These are phyloP conservation scores for Boulengeromyrus knoepffleri DNA, from an alignment of 2,113 vertebrate species.

Conservation along the genomic window DNA sequence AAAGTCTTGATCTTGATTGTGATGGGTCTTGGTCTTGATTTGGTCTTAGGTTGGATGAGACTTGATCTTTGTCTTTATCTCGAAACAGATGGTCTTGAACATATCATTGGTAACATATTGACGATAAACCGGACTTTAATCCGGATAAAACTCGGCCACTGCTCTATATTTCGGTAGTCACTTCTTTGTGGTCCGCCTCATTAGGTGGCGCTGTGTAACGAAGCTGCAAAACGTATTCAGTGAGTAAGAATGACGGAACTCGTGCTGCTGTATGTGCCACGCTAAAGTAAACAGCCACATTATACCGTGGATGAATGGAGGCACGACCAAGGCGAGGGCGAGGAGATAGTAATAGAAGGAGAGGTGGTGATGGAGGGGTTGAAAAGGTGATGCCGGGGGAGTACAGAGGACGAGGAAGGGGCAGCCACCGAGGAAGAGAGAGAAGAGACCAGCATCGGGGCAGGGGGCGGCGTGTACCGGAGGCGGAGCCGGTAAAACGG, in stretches of 20 bases:
- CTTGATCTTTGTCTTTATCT: too few species aligned
- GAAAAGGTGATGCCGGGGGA: conserved; percentile 27
- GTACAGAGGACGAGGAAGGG: conserved; percentile 50
- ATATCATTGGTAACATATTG: background rate
- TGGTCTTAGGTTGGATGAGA: too few species aligned
- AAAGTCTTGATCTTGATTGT: too few species aligned
- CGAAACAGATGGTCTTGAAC: too few species aligned
- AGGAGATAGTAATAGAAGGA: conserved; percentile 49
- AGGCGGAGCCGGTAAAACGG: conserved; percentile 15
- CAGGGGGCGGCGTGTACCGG: conserved; percentile 41
- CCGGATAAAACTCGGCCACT: background rate
- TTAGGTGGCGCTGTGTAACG: background rate
- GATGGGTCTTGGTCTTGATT: too few species aligned
- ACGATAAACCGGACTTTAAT: background rate
- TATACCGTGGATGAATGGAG: conserved; percentile 43
- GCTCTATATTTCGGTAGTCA: background rate
- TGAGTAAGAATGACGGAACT: background rate
- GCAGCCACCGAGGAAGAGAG: conserved; percentile 44
- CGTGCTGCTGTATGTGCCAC: background rate
- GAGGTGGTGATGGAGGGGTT: conserved; percentile 38
- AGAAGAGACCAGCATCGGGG: conserved; percentile 56
- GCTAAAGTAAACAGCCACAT: background rate
- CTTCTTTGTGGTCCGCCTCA: background rate
- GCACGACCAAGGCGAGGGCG: conserved; percentile 38
- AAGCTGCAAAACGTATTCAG: background rate